Evolutionary conservation across 1,140 invertebrate species (phyloP).

Genomic region (Lanistes nyassanus): DNA sequence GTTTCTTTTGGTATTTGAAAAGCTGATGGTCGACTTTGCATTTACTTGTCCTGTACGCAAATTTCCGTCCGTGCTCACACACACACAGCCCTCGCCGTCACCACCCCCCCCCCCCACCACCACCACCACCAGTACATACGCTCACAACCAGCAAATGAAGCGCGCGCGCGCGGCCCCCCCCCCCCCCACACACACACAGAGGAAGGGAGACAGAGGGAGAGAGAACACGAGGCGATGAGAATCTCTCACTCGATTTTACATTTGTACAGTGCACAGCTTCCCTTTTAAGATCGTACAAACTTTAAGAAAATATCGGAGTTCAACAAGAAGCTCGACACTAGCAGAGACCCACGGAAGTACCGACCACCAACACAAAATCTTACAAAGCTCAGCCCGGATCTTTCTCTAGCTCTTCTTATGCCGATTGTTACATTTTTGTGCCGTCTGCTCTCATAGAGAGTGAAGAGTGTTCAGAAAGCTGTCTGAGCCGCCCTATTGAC

Average conservation of each 20-base stretch:
- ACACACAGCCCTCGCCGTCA: neutral
- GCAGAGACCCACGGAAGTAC: too few species aligned
- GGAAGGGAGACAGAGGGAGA: neutral
- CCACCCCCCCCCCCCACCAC: neutral
- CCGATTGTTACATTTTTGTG: too few species aligned
- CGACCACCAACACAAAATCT: too few species aligned
- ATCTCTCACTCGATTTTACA: neutral
- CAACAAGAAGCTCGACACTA: too few species aligned
- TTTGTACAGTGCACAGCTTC: neutral
- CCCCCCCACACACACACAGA: slow-evolving; percentile 8
- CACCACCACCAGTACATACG: neutral
- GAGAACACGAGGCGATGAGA: neutral
- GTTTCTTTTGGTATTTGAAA: too few species aligned
- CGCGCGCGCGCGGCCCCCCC: neutral
- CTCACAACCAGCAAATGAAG: neutral
- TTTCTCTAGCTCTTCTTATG: too few species aligned
- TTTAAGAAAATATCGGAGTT: neutral
- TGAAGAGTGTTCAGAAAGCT: too few species aligned
- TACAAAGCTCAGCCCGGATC: too few species aligned
- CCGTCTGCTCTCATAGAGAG: too few species aligned
- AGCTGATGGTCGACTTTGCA: too few species aligned
- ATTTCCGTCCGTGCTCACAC: neutral
- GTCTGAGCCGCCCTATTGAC: too few species aligned
- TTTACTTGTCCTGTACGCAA: too few species aligned
- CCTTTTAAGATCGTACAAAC: neutral